Percentiles rank a stretch among this genome's conserved stretches.
phyloP scores from a whole-genome alignment of 2,113 vertebrate genomes.

The Lasiurus cinereus region DNA sequence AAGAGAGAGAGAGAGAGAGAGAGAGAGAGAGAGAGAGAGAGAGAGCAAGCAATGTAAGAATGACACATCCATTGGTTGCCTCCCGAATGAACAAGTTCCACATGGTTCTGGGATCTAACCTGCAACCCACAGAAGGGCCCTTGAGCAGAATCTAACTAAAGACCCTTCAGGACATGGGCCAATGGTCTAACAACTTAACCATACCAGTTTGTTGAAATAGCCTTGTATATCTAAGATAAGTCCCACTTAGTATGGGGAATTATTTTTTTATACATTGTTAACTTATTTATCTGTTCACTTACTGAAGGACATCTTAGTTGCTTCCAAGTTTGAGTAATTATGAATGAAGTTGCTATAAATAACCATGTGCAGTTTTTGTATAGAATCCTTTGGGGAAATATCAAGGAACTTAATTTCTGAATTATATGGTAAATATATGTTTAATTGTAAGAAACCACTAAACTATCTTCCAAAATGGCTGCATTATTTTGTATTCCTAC shows the following conservation, averaged over 20 bases:
- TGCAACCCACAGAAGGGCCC: no score
- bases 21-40: no score
- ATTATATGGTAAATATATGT: background rate
- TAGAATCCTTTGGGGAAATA: background rate
- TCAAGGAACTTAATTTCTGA: background rate
- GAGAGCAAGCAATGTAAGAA: no score
- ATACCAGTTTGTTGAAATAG: background rate
- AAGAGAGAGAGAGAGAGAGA: no score
- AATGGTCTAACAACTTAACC: no score
- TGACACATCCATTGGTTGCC: no score
- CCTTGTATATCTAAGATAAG: background rate
- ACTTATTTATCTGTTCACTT: background rate
- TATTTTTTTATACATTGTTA: background rate
- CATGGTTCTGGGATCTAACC: no score
- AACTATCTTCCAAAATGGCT: background rate
- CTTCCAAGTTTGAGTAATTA: background rate
- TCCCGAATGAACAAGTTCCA: no score
- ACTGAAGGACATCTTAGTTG: background rate
- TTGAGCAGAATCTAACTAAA: no score
- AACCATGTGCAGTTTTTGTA: background rate
- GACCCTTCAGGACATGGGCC: no score
- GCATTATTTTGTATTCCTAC: background rate
- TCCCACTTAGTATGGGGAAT: background rate
- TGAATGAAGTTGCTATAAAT: background rate
- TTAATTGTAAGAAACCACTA: background rate